Base-by-base conservation (phyloP, 2,797 vertebrate species). In the Psittacula echo region DNA sequence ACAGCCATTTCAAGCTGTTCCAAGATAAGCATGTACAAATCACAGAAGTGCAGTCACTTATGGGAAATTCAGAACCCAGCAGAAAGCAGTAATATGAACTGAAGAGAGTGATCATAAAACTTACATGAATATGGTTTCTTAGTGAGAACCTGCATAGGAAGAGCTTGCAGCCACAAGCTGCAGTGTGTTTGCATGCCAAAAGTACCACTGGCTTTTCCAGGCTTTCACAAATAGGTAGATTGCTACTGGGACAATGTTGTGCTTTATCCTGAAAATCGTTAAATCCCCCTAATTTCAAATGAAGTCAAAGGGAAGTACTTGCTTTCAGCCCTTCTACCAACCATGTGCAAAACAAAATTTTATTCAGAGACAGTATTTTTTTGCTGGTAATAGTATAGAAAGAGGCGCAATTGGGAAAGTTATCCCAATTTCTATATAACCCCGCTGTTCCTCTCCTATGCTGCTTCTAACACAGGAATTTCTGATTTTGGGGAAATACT, bases 151-250 rank as follows among this genome's bases (percentile, higher is more conserved):
- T 42, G 10, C 0, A 0, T 8, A 42, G 39, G n/a, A 41, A 19
- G 21, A 60, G 45, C 10, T 41, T 0, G 0, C 26, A 64, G 44
- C 23, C 26, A 3, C 2, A 2, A 21, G 62, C 30, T 0, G 0
- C 0, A 1, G 22, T 0, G 1, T 12, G 20, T 44, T 64, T 60
- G 17, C 10, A 0, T 5, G 8, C 42, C 42, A 15, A 23, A 64
- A 10, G 24, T 56, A 47, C 8, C 9, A 7, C 15, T 30, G 26
- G 22, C 54, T 39, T 32, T 65, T 21, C 34, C 44, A n/a, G 27
- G 14, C 56, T 80, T 65, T 50, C 51, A 15, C 3, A 66, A 90
- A 51, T 32, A 51, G 18, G 9, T 39, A 56, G 56, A 50, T 32
- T 83, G 10, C 50, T 70, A 5, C 44, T 37, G 30, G 32, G 50